Conservation (phyloP, 2,113 vertebrate genomes). For the Zingel zingel region DNA sequence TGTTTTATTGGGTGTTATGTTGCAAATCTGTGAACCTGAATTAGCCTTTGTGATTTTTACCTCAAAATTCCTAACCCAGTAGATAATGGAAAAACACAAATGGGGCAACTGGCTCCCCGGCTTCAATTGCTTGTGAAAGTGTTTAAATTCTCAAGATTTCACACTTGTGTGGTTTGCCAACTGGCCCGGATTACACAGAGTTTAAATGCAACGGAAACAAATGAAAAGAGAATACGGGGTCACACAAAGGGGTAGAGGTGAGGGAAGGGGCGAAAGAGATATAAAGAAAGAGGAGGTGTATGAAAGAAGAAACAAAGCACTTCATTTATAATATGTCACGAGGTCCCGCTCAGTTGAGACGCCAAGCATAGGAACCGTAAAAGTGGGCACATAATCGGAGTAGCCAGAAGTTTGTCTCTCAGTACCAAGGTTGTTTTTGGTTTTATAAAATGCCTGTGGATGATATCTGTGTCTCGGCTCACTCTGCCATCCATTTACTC, state of each 20-base stretch:
- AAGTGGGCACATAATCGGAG: background rate
- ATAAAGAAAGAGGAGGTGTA: background rate
- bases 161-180: slow-evolving; percentile 57
- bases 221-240: slow-evolving; percentile 32
- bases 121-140: slow-evolving; percentile 70
- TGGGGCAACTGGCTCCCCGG: slow-evolving; percentile 36
- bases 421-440: slow-evolving; percentile 26
- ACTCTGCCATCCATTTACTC: slow-evolving; percentile 55
- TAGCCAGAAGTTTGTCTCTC: background rate
- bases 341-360: background rate
- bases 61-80: slow-evolving; percentile 34
- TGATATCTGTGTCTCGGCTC: slow-evolving; percentile 41
- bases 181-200: slow-evolving; percentile 47
- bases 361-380: background rate
- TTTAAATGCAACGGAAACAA: slow-evolving; percentile 36
- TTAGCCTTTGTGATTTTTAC: slow-evolving; percentile 43
- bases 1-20: slow-evolving; percentile 28
- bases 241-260: slow-evolving; percentile 3
- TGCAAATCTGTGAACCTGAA: slow-evolving; percentile 29
- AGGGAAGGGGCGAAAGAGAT: background rate
- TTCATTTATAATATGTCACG: background rate
- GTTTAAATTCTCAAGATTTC: slow-evolving; percentile 56
- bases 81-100: slow-evolving; percentile 56
- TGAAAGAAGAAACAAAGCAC: background rate
- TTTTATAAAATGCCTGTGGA: slow-evolving; percentile 19